Percentiles rank a stretch among this genome's conserved stretches.
Evolutionary conservation across 2,113 vertebrate genomes (phyloP).

Genomic region (Lipotes vexillifer): DNA sequence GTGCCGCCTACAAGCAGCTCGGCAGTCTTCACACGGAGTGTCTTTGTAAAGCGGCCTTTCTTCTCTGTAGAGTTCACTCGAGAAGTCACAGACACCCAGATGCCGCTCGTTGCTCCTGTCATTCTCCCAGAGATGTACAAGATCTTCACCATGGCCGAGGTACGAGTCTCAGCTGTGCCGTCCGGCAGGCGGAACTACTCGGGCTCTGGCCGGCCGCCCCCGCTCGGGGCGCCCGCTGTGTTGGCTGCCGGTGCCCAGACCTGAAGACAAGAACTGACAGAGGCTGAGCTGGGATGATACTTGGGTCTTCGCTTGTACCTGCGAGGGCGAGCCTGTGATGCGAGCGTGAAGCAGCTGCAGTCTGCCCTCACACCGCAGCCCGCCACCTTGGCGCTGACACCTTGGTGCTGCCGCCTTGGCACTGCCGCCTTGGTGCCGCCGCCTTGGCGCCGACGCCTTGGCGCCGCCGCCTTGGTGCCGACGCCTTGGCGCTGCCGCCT

Average conservation of each 20-base stretch:
- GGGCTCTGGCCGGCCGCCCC: background rate
- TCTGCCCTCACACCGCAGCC: background rate
- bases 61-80: slow-evolving; percentile 90
- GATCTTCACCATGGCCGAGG: slow-evolving; percentile 99
- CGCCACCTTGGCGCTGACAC: too few relatives aligned
- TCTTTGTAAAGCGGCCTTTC: background rate
- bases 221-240: background rate
- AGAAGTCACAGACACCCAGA: slow-evolving; percentile 98
- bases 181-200: background rate
- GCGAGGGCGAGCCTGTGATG: background rate
- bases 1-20: background rate
- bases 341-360: background rate
- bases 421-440: too few relatives aligned
- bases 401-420: too few relatives aligned
- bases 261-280: background rate
- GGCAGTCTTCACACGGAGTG: background rate
- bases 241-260: background rate
- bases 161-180: slow-evolving; percentile 52
- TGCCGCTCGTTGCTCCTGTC: slow-evolving; percentile 97
- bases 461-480: too few relatives aligned
- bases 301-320: background rate
- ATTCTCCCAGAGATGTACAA: slow-evolving; percentile 99
- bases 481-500: too few relatives aligned
- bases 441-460: too few relatives aligned
- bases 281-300: background rate